Base-by-base conservation (phyloP, 35 echinoderm and acorn worm species). In the Strongylocentrotus purpuratus region DNA sequence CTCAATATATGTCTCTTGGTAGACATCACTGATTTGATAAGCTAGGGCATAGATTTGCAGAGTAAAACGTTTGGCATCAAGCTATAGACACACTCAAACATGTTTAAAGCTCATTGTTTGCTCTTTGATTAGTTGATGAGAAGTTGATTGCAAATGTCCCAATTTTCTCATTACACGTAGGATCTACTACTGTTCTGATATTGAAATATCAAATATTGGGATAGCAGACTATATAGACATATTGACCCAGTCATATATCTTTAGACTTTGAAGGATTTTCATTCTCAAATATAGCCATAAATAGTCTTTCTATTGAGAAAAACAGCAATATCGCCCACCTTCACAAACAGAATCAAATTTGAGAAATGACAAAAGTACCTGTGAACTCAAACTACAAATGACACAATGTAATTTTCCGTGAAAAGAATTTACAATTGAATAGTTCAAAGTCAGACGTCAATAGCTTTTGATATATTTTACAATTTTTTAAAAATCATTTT, bases 91-190 rank as follows among this genome's bases (percentile, higher is more conserved):
- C 28, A n/a, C 22, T 78, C 15, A 22, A 78, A 28, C 20, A 78
- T 28, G 20, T 78, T 78, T 78, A 8, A 28, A 78, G 22, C 65
- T n/a, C 0, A 3, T 78, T 78, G 65, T 78, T 78, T 78, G 6
- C 25, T n/a, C 20, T 78, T 8, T n/a, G 65, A 78, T 22, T 28
- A n/a, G 20, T 78, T 78, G 65, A 78, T 78, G 65, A 78, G 65
- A 78, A 78, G 28, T 78, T 78, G 65, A 78, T 78, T 78, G 65
- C 65, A 78, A 78, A 78, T n/a, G 65, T 78, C 65, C 65, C 65
- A 22, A n/a, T 55, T 55, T 55, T 55, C 35, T 55, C 50, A 41
- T 59, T n/a, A 28, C 65, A 78, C 7, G 52, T 78, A 3, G 7
- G 20, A n/a, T 28, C 17, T n/a, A 28, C 18, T 78, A 78, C 4